phyloP scores from a whole-genome alignment of 2,113 vertebrate species.

The Istiophorus platypterus region DNA sequence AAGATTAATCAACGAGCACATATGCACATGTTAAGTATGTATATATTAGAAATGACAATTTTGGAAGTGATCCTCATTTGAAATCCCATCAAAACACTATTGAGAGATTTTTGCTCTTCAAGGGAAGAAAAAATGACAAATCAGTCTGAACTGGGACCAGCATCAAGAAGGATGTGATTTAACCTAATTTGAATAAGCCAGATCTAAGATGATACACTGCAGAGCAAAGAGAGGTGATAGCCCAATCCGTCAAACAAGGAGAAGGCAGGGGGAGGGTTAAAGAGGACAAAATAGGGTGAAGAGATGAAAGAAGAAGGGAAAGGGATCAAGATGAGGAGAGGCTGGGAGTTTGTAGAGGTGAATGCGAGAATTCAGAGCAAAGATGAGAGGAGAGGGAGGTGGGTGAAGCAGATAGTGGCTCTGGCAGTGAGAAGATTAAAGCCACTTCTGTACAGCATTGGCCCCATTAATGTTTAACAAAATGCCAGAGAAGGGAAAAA shows the following conservation, averaged over 20 bases:
- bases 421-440: slow-evolving; percentile 69
- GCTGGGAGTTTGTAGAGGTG: slow-evolving; percentile 61
- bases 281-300: slow-evolving; percentile 46
- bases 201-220: slow-evolving; percentile 70
- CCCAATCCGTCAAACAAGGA: slow-evolving; percentile 60
- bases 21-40: not conserved
- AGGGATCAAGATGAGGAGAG: slow-evolving; percentile 65
- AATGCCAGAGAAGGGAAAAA: slow-evolving; percentile 49
- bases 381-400: slow-evolving; percentile 61
- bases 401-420: slow-evolving; percentile 60
- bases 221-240: slow-evolving; percentile 50
- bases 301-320: slow-evolving; percentile 64
- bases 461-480: slow-evolving; percentile 75
- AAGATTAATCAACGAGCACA: not conserved
- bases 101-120: slow-evolving; percentile 24
- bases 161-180: slow-evolving; percentile 42
- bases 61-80: slow-evolving; percentile 12
- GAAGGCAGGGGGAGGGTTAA: slow-evolving; percentile 15
- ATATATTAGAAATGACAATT: not conserved
- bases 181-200: slow-evolving; percentile 75
- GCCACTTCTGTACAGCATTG: slow-evolving; percentile 55
- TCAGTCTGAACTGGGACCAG: slow-evolving; percentile 49
- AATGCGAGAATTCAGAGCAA: slow-evolving; percentile 41
- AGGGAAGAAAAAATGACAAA: slow-evolving; percentile 54
- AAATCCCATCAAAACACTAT: slow-evolving; percentile 47